Base-by-base conservation (phyloP, 2,888 invertebrate species). In the Coecobrya sp. region DNA sequence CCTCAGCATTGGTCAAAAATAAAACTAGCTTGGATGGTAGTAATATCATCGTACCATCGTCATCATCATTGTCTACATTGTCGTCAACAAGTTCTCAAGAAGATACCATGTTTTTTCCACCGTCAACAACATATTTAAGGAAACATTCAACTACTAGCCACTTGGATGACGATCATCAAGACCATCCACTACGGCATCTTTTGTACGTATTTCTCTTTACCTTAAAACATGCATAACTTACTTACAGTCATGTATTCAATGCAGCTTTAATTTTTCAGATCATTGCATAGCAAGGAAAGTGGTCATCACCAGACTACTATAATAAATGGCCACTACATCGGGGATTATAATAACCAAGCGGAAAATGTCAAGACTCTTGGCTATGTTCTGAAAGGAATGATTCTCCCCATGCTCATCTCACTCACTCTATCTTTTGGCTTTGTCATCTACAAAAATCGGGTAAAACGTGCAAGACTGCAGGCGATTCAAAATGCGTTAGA, bases 381-480 rank as follows among this genome's bases (percentile, higher is more conserved):
- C 10, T 93, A 91, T 70, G 92, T 92, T 19, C 49, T 93, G 1
- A 93, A 93, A 52, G 93, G 93, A 3, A 84, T 93, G 13, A 87
- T 93, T 27, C 81, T 93, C 16, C 93, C 93, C 8, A 86, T 89
- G 88, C 86, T 93, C 42, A 93, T 93, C 13, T 91, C 92, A 1
- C 62, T 93, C 45, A 87, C 88, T 0, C 86, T 88, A 4, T 81
- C 92, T 19, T 79, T 93, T 25, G 93, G 92, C 16, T 93, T 92
- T 79, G n/a, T 91, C 25, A 91, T 93, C 70, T 93, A 88, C 81
- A 93, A 92, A 82, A 93, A 89, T 52, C 85, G 88, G 19, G 82
- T 68, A 22, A 91, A 91, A 10, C 36, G 86, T 22, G 91, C 85
- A 10, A 49, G 91, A 36, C 62, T 91, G 5, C 68, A 81, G 16